Conservation (phyloP, 2,113 vertebrate genomes). For the Mormoops blainvillei region DNA sequence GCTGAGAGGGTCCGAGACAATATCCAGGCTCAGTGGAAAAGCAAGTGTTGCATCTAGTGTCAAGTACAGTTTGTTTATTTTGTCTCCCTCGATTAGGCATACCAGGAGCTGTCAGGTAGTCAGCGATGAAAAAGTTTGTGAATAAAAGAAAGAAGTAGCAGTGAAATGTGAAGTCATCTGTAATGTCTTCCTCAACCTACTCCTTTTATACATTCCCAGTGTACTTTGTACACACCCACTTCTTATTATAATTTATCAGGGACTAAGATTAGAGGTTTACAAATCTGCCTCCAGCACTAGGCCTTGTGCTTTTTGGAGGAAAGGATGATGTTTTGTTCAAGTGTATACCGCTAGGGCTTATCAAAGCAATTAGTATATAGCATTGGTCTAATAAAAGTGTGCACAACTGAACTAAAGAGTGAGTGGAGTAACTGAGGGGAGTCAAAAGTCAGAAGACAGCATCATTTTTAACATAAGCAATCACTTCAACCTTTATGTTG, state of each 20-base stretch:
- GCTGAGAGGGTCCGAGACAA: not conserved
- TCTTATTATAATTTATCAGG: not conserved
- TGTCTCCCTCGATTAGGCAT: not conserved
- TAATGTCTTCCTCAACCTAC: not conserved
- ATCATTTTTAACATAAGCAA: not conserved
- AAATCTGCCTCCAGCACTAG: not conserved
- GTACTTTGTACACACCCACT: not conserved
- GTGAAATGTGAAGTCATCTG: not conserved
- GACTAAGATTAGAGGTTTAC: not conserved
- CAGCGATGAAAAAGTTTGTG: not conserved
- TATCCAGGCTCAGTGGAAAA: not conserved
- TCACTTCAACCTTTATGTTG: not conserved
- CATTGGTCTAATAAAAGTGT: not conserved
- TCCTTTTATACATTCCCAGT: not conserved
- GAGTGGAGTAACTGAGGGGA: not conserved
- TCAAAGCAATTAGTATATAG: not conserved
- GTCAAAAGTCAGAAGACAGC: not conserved
- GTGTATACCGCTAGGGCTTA: not conserved
- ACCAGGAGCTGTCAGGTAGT: not conserved
- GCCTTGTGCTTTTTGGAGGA: not conserved
- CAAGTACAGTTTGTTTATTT: not conserved
- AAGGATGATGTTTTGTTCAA: not conserved
- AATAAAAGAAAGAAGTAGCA: not conserved
- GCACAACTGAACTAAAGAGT: not conserved
- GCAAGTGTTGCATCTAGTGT: too few species aligned